These are phyloP conservation scores for Theonella swinhoei DNA, from an alignment of 37 sponge, comb jelly and placozoan genomes.

Conservation along the genomic window DNA sequence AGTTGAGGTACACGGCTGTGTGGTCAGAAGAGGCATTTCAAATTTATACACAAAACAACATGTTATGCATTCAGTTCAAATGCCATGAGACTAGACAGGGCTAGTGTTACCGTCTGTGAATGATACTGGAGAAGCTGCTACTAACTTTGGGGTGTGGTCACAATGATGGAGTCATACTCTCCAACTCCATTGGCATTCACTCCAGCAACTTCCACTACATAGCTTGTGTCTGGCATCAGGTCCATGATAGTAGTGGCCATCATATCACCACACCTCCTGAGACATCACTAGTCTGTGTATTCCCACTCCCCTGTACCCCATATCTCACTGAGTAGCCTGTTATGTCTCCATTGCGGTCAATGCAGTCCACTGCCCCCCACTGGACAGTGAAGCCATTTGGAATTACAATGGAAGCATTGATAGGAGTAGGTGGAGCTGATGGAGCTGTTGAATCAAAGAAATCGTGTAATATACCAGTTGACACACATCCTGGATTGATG, in stretches of 20 bases:
- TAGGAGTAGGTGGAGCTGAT: constrained; percentile 1
- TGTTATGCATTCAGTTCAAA: too few species aligned
- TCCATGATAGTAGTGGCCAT: neutral
- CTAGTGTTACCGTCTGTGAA: too few species aligned
- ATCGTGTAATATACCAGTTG: neutral
- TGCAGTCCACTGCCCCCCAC: neutral
- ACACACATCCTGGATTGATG: neutral
- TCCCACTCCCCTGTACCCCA: neutral
- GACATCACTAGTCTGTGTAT: neutral
- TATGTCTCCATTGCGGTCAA: constrained; percentile 9
- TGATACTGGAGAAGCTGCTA: too few species aligned
- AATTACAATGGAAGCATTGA: neutral
- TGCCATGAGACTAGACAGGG: too few species aligned
- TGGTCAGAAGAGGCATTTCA: too few species aligned
- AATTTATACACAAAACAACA: too few species aligned
- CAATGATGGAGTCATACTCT: neutral
- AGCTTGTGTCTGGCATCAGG: neutral
- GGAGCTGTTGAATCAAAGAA: neutral
- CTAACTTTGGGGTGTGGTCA: neutral
- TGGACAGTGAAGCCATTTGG: constrained; percentile 1
- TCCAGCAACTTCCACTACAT: neutral
- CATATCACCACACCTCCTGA: neutral
- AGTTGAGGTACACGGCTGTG: neutral
- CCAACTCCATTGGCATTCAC: neutral
- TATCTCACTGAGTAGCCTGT: neutral